Base-by-base conservation (phyloP, 2,113 vertebrate species). In the Phalacrocorax aristotelis region DNA sequence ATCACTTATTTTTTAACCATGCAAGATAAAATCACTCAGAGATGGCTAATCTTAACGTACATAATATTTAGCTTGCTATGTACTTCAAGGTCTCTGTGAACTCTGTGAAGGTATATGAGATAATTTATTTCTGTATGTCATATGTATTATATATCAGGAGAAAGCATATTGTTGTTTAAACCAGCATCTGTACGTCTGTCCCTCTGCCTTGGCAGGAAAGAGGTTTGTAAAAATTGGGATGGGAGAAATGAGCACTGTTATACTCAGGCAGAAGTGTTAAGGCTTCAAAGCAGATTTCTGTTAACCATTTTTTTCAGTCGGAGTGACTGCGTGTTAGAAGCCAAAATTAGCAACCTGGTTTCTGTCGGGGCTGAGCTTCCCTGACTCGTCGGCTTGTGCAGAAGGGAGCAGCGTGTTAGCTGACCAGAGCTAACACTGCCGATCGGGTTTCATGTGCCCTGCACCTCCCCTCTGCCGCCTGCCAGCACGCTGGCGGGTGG, bases 371-470 rank as follows among this genome's bases (percentile, higher is more conserved):
- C 54, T 66, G 82, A 93, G 82, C 70, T 86, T 10, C 55, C 26
- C 60, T 62, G 66, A 26, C 62, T 15, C 58, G 29, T 38, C 58
- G 27, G 74, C 46, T 3, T 4, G 40, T 4, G 34, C 52, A n/a
- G 83, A 61, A 87, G 65, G 83, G 72, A 89, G 57, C 22, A 1
- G 42, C 7, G 1, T 16, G 51, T 26, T 54, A 17, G 55, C 93
- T 80, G 76, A 38, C 13, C 0, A 0, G 30, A 46, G 70, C 29
- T 9, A 9, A 23, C 7, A 10, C 75, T 72, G 38, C 70, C 0
- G 30, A 48, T 93, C 69, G 1, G 5, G 46, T 94, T 95, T 89
- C 61, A 48, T 1, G 5, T 3, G 9, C 57, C 78, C 69, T 27
- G 22, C 0, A 0, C 34, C 51, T 89, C 55, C 55, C 38, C 68